phyloP scores from a whole-genome alignment of 2,888 invertebrate species.

The Aphrophora alni region DNA sequence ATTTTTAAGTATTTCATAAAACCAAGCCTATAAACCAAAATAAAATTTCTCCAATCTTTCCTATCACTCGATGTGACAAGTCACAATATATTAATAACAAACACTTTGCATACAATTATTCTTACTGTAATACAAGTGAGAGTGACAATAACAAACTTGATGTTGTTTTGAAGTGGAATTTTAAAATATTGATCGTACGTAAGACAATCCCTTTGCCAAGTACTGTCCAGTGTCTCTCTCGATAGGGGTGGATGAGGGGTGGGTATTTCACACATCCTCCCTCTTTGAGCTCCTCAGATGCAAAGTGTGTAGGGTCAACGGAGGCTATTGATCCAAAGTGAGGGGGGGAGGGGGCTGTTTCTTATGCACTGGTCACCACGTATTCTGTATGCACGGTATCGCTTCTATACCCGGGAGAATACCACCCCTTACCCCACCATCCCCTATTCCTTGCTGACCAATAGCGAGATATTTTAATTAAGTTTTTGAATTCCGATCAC shows the following conservation, averaged over 20 bases:
- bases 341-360: conserved; percentile 27
- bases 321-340: conserved; percentile 29
- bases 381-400: conserved; percentile 40
- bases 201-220: neutral
- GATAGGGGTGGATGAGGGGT: neutral
- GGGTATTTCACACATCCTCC: conserved; percentile 2
- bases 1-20: no score
- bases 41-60: no score
- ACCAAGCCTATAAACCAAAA: no score
- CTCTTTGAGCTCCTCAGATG: conserved; percentile 26
- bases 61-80: no score
- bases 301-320: conserved; percentile 37
- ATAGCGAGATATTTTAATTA: neutral
- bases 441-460: neutral
- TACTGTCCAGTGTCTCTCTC: neutral
- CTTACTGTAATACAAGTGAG: no score
- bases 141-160: no score
- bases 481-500: no score
- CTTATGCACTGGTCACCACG: conserved; percentile 40
- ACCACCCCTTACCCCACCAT: neutral
- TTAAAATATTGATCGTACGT: conserved; percentile 19
- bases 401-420: conserved; percentile 20
- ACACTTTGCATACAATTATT: no score
- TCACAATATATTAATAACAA: no score
- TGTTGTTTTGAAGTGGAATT: neutral